Evolutionary conservation across 2,113 vertebrate species (phyloP), one percentile per base, ranked within the genome.

Genomic region (Crotalus horridus): DNA sequence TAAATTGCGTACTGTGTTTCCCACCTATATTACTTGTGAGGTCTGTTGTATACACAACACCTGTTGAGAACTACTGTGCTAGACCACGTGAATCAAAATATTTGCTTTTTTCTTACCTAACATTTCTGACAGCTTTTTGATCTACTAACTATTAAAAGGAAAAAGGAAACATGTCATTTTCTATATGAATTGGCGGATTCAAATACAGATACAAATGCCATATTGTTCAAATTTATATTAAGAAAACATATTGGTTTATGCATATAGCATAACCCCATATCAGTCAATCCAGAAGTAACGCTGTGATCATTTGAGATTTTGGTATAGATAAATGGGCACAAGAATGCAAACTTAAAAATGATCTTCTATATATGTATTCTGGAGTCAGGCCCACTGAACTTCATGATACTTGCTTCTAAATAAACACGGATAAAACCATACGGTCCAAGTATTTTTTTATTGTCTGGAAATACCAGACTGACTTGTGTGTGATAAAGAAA

Each of bases 401-500:
- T 48, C 29, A 85, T 21, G 15, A n/a, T 20, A 23, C 33, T 56
- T 85, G 33, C 33, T 81, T 85, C 74, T 85, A 81, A 58, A 15
- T 46, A 56, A 21, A 43, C 8, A 85, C 56, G 51, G 21, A 6
- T 26, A 85, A 24, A 29, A 64, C 56, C 7, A 13, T 39, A 85
- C 23, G 5, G 3, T 90, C 29, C 58, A 51, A 8, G 13, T 85
- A 6, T 15, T 91, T 64, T 33, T 85, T 61, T 90, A 48, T 39
- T 92, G 23, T 6, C 59, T 69, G 90, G 88, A 94, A 95, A 94
- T 95, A 93, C 56, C 85, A 87, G 24, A 46, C 87, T 93, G 90
- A 5, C 46, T 0, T 53, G n/a, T 81, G 12, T 96, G 90, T 1
- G 89, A 69, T 55, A 51, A 94, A 94, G 94, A 20, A 0, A 0